phyloP scores from a whole-genome alignment of 2,888 invertebrate species.

The Ectropis crepuscularia region DNA sequence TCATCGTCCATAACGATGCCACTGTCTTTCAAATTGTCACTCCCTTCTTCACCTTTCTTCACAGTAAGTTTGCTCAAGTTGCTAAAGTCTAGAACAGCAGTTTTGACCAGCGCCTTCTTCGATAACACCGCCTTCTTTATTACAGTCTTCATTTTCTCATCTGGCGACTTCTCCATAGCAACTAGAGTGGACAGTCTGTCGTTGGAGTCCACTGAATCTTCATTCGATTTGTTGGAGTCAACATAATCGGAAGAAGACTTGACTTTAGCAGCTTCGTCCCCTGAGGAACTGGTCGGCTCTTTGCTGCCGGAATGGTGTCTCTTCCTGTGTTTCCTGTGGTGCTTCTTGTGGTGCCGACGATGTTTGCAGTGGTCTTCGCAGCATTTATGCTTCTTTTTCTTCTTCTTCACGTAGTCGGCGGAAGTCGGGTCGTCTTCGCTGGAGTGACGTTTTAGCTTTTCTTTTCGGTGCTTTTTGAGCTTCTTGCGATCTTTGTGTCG shows the following conservation, averaged over 20 bases:
- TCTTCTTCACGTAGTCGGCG: constrained; percentile 84
- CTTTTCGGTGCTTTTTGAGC: constrained; percentile 88
- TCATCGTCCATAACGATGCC: constrained; percentile 73
- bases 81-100: constrained; percentile 72
- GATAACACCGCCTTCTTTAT: constrained; percentile 73
- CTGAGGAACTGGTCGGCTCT: constrained; percentile 79
- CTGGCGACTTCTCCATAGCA: constrained; percentile 71
- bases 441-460: constrained; percentile 83
- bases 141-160: constrained; percentile 75
- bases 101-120: constrained; percentile 72
- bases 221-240: constrained; percentile 77
- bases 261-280: constrained; percentile 76
- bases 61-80: constrained; percentile 62
- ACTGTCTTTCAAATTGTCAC: constrained; percentile 76
- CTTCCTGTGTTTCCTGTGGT: constrained; percentile 91
- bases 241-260: constrained; percentile 73
- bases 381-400: constrained; percentile 88
- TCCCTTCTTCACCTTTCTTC: constrained; percentile 61
- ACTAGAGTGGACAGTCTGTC: constrained; percentile 69
- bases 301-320: constrained; percentile 86
- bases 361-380: constrained; percentile 89
- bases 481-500: constrained; percentile 86
- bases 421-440: constrained; percentile 73
- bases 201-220: constrained; percentile 75
- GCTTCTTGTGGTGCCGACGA: constrained; percentile 90